Base-by-base conservation (phyloP, 2,113 vertebrate genomes). In the Baryphthengus martii region DNA sequence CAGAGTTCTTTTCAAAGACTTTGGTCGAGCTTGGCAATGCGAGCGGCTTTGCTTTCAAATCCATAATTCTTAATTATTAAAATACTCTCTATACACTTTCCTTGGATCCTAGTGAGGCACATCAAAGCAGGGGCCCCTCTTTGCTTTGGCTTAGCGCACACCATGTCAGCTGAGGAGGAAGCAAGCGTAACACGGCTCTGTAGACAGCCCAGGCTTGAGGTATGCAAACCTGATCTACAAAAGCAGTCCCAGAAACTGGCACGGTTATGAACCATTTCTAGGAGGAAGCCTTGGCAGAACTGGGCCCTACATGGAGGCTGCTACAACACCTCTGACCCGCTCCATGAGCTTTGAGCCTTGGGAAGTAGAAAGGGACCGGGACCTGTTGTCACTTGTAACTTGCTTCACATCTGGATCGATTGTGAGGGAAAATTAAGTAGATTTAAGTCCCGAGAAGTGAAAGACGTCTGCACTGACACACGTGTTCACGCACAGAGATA, bases 51-150 rank as follows among this genome's bases (percentile, higher is more conserved):
- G 95, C 94, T 95, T 95, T 94, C 91, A 94, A 91, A 90, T 92
- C 97, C 67, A 84, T 82, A 97, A 97, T 88, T 97, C 95, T 92
- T 74, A 81, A 96, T 97, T 88, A 87, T 87, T 75, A 85, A 95
- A 93, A 93, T 65, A 90, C 85, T 89, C 88, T 89, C 72, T 81
- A 11, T 92, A 25, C 84, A 62, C 91, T 90, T 88, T 92, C 35
- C 94, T n/a, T 47, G 96, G 93, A 83, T 96, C 68, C 17, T 42
- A 17, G 56, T 2, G 79, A 59, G 73, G 78, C 61, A 88, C 74
- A 88, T 88, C 68, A 84, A 96, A 91, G 96, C 84, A 10, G 70
- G 90, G 94, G 90, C 84, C n/a, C 92, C 78, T 91, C 85, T 68
- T 49, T 85, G 90, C 93, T 40, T 93, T 85, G 85, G 67, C 94